Conservation (phyloP, 2,797 vertebrate genomes). For the Enteromius treurensis region DNA sequence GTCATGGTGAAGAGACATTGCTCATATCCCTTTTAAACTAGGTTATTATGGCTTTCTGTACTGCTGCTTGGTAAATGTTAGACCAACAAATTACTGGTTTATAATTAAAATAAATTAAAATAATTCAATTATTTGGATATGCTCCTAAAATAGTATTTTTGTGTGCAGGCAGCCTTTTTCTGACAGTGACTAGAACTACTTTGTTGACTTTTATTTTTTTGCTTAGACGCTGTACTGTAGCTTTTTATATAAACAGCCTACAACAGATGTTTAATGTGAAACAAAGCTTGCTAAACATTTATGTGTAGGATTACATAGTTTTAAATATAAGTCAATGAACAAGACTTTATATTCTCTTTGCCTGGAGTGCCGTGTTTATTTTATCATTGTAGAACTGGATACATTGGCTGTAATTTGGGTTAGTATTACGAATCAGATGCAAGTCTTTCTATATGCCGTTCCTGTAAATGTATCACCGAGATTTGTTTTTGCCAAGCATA, state of each 20-base stretch:
- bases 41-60: conserved; percentile 20
- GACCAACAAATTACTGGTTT: not conserved
- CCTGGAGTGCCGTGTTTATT: not conserved
- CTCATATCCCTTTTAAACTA: conserved; percentile 16
- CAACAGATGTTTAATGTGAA: not conserved
- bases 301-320: not conserved
- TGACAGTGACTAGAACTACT: not conserved
- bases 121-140: conserved; percentile 7
- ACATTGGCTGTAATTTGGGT: conserved; percentile 2
- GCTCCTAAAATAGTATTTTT: conserved; percentile 9
- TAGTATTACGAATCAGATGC: conserved; percentile 27
- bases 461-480: conserved; percentile 13
- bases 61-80: conserved; percentile 12
- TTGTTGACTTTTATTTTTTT: not conserved
- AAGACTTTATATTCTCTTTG: not conserved
- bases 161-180: not conserved
- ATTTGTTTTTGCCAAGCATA: conserved; percentile 14
- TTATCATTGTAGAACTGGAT: not conserved
- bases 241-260: not conserved
- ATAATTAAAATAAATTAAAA: no score
- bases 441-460: not conserved
- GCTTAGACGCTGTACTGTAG: not conserved
- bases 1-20: conserved; percentile 14
- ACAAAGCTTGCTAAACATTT: conserved; percentile 5
- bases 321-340: not conserved